A percentile compares a stretch with the other conserved stretches of the same genome.
These are phyloP conservation scores for Melolontha melolontha DNA, from an alignment of 2,888 invertebrate species.

Conservation along the genomic window DNA sequence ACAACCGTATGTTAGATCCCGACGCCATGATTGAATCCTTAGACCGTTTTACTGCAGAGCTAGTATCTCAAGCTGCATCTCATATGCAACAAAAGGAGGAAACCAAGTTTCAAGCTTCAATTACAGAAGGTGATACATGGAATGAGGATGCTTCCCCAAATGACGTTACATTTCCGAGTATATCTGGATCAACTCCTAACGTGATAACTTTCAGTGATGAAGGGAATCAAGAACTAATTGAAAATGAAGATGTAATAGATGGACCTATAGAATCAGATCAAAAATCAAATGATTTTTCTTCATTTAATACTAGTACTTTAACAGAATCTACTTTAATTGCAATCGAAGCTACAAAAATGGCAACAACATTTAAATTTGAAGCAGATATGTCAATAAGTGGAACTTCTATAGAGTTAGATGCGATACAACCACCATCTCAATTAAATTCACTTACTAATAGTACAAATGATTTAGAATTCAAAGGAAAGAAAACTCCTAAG, in stretches of 20 bases:
- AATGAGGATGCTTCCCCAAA: conserved; percentile 82
- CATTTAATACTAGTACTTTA: conserved; percentile 72
- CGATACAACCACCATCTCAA: conserved; percentile 81
- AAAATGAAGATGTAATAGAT: conserved; percentile 46
- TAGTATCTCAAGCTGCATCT: conserved; percentile 75
- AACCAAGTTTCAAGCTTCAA: conserved; percentile 49
- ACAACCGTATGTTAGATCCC: conserved; percentile 69
- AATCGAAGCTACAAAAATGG: conserved; percentile 79
- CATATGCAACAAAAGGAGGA: conserved; percentile 66
- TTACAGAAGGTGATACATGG: conserved; percentile 77
- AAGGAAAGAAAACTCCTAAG: conserved; percentile 57
- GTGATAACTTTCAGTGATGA: conserved; percentile 76
- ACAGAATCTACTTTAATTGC: conserved; percentile 80
- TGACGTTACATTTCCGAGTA: conserved; percentile 84
- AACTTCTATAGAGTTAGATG: conserved; percentile 77
- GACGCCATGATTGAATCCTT: conserved; percentile 77
- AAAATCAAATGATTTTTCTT: conserved; percentile 64
- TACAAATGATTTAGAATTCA: conserved; percentile 62
- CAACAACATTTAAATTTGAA: conserved; percentile 69
- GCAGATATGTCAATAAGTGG: conserved; percentile 72
- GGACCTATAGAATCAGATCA: conserved; percentile 48
- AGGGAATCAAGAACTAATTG: conserved; percentile 43
- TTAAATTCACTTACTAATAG: conserved; percentile 74
- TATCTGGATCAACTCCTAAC: conserved; percentile 81
- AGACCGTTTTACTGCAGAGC: conserved; percentile 74